These are phyloP conservation scores for Trichopria drosophilae DNA, from an alignment of 2,888 invertebrate genomes.

Conservation along the genomic window DNA sequence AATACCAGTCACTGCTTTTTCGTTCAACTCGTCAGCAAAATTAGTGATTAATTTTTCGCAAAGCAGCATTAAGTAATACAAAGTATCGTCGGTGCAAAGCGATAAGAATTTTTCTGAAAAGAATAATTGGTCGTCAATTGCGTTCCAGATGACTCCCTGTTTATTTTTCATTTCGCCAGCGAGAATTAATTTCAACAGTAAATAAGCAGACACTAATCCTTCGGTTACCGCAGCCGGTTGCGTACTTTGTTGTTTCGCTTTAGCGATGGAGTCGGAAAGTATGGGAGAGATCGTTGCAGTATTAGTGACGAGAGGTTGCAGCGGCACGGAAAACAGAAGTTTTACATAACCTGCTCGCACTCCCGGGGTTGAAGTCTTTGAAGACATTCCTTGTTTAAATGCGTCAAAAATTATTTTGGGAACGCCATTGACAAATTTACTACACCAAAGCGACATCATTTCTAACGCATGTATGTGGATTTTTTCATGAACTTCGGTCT, in stretches of 20 bases:
- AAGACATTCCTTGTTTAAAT: slow-evolving; percentile 73
- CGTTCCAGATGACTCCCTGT: slow-evolving; percentile 68
- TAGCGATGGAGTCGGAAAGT: slow-evolving; percentile 73
- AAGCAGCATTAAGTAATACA: slow-evolving; percentile 72
- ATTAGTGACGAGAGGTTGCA: slow-evolving; percentile 39
- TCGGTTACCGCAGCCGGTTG: slow-evolving; percentile 73
- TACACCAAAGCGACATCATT: slow-evolving; percentile 79
- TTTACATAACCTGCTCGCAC: slow-evolving; percentile 80
- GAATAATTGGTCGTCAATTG: slow-evolving; percentile 77
- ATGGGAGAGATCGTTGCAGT: slow-evolving; percentile 61
- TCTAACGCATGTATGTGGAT: slow-evolving; percentile 80
- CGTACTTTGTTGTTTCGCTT: slow-evolving; percentile 73
- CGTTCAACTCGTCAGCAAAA: slow-evolving; percentile 70
- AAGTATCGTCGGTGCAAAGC: slow-evolving; percentile 71
- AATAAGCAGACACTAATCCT: slow-evolving; percentile 70
- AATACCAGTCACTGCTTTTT: slow-evolving; percentile 66
- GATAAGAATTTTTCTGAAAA: slow-evolving; percentile 80
- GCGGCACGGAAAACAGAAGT: slow-evolving; percentile 62
- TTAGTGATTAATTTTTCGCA: slow-evolving; percentile 73
- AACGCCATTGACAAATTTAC: slow-evolving; percentile 66
- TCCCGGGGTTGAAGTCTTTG: slow-evolving; percentile 76
- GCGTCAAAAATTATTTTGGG: slow-evolving; percentile 69
- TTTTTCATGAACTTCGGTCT: slow-evolving; percentile 90
- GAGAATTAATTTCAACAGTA: slow-evolving; percentile 68
- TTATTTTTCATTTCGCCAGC: slow-evolving; percentile 58